Conservation (phyloP, 2,797 vertebrate genomes). For the Otolemur crassicaudatus region DNA sequence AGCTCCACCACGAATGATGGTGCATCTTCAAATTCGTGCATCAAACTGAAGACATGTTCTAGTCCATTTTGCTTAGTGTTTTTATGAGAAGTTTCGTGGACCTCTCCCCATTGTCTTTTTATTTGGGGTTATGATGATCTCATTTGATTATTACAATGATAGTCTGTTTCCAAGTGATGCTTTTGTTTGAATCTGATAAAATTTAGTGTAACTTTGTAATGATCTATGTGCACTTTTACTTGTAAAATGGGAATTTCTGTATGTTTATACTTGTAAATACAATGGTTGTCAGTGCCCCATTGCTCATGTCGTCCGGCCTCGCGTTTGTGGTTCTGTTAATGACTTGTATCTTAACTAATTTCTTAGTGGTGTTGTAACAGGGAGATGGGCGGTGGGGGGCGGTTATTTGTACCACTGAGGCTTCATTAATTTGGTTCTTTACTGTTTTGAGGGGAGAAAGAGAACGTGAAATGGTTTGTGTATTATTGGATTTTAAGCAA, state of each 20-base stretch:
- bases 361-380: constrained; percentile 86
- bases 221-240: constrained; percentile 98
- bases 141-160: constrained; percentile 88
- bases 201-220: constrained; percentile 90
- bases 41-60: constrained; percentile 85
- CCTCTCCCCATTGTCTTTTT: constrained; percentile 81
- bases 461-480: constrained; percentile 81
- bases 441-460: constrained; percentile 81
- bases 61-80: constrained; percentile 92
- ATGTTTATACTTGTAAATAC: constrained; percentile 93
- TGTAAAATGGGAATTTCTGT: constrained; percentile 92
- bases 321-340: constrained; percentile 87
- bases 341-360: constrained; percentile 82
- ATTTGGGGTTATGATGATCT: constrained; percentile 87
- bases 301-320: constrained; percentile 87
- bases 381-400: constrained; percentile 75
- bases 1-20: constrained; percentile 86
- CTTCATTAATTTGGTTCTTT: constrained; percentile 84
- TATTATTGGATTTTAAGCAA: constrained; percentile 87
- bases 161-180: constrained; percentile 88
- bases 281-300: constrained; percentile 89
- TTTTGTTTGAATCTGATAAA: constrained; percentile 91
- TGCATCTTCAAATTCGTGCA: constrained; percentile 87
- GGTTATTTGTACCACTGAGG: constrained; percentile 78
- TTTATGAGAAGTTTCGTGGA: constrained; percentile 88